These are phyloP conservation scores for Drosophila pegasa DNA, from an alignment of 2,888 invertebrate genomes.

Conservation along the genomic window DNA sequence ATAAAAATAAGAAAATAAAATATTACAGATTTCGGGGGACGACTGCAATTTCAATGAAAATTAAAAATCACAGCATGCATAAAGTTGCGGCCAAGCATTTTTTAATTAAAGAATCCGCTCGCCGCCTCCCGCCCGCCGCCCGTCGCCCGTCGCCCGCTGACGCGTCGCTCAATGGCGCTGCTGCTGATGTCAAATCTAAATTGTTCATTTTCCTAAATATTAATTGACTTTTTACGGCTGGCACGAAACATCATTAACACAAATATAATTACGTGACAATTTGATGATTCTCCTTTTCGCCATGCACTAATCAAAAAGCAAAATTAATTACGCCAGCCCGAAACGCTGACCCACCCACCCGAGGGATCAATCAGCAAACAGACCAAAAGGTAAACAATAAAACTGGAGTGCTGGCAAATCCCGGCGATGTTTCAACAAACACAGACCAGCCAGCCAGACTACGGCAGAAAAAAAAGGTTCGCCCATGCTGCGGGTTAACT, in stretches of 20 bases:
- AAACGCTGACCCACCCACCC: conserved; percentile 50
- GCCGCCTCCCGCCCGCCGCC: not conserved
- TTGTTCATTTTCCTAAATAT: conserved; percentile 64
- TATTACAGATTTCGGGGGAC: conserved; percentile 4
- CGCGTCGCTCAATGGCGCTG: conserved; percentile 1
- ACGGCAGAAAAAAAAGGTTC: conserved; percentile 60
- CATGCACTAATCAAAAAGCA: conserved; percentile 54
- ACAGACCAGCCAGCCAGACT: conserved; percentile 12
- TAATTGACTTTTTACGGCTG: conserved; percentile 73
- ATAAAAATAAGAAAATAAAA: conserved; percentile 9
- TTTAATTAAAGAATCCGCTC: conserved; percentile 62
- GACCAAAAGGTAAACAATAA: conserved; percentile 73
- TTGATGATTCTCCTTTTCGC: conserved; percentile 62
- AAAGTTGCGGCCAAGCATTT: conserved; percentile 53
- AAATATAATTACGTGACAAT: conserved; percentile 83
- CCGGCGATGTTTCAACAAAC: conserved; percentile 67
- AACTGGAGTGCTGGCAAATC: conserved; percentile 56
- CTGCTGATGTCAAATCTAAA: conserved; percentile 56
- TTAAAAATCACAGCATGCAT: conserved; percentile 69
- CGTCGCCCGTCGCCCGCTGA: conserved; percentile 3
- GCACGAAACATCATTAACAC: conserved; percentile 71
- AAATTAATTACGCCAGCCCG: conserved; percentile 63
- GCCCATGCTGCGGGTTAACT: conserved; percentile 60
- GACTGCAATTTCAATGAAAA: conserved; percentile 52
- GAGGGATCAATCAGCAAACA: conserved; percentile 75